phyloP scores from a whole-genome alignment of 1,140 invertebrate genomes.

The Hyposmocoma kahamanoa region DNA sequence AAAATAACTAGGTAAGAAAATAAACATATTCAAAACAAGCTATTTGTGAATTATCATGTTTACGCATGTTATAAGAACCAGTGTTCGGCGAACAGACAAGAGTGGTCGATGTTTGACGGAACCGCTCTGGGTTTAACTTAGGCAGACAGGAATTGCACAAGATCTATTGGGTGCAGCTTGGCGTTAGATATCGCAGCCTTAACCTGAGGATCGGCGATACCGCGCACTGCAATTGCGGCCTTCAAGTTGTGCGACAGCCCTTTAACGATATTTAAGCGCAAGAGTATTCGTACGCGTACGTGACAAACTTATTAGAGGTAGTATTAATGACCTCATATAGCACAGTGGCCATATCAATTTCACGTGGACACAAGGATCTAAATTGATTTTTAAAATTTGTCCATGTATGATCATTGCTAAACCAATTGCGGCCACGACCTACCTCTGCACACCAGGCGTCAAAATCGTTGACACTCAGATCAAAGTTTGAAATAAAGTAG shows the following conservation, averaged over 20 bases:
- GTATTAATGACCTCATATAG: background rate
- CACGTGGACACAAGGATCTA: background rate
- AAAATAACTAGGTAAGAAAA: no score
- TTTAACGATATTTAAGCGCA: background rate
- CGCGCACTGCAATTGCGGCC: constrained; percentile 4
- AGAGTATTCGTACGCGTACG: background rate
- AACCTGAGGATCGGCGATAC: constrained; percentile 5
- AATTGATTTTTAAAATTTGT: background rate
- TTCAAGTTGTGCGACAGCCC: constrained; percentile 1
- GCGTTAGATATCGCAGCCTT: constrained; percentile 7
- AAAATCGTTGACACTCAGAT: background rate
- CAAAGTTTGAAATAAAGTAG: background rate
- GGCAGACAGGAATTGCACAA: constrained; percentile 7
- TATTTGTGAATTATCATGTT: no score
- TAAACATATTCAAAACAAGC: no score
- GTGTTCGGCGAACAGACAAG: background rate
- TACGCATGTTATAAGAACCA: background rate
- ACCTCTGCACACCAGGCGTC: background rate
- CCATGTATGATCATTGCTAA: background rate
- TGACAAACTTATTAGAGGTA: background rate
- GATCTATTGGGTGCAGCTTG: constrained; percentile 1
- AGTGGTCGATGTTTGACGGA: background rate
- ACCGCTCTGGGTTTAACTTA: constrained; percentile 3
- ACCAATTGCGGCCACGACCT: background rate
- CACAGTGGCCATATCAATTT: background rate